These are phyloP conservation scores for Athalia rosae DNA, from an alignment of 2,888 invertebrate genomes.

Conservation along the genomic window DNA sequence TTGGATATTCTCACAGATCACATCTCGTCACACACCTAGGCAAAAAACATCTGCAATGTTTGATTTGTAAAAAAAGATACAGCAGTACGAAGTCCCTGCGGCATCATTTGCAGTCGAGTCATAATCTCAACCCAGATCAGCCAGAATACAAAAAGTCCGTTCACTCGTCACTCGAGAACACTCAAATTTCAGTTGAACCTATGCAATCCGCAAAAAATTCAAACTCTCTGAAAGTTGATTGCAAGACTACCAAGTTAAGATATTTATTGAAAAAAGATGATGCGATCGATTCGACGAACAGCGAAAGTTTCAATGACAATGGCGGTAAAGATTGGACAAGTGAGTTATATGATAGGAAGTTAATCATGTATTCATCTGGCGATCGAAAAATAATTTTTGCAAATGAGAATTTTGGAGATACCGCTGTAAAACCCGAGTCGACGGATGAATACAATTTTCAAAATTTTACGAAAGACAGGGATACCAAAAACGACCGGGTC, in stretches of 20 bases:
- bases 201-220: slow-evolving; percentile 6
- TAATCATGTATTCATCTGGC: not conserved
- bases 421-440: not conserved
- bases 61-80: slow-evolving; percentile 75
- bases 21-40: slow-evolving; percentile 76
- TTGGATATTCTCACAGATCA: slow-evolving; percentile 57
- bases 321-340: not conserved
- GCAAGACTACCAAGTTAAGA: not conserved
- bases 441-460: not conserved
- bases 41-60: slow-evolving; percentile 75
- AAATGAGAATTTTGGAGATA: not conserved
- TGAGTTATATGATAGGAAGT: not conserved
- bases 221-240: not conserved
- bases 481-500: not conserved
- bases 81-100: slow-evolving; percentile 74
- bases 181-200: not conserved
- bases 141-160: slow-evolving; percentile 23
- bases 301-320: not conserved
- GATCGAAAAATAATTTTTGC: not conserved
- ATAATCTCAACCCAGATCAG: slow-evolving; percentile 57
- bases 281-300: not conserved
- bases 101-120: slow-evolving; percentile 74
- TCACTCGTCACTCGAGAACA: slow-evolving; percentile 16
- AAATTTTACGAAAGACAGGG: not conserved
- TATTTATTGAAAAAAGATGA: not conserved